A percentile compares a stretch with the other conserved stretches of the same genome.
Evolutionary conservation across 2,113 vertebrate genomes (phyloP).

Genomic region (Alexandromys fortis): DNA sequence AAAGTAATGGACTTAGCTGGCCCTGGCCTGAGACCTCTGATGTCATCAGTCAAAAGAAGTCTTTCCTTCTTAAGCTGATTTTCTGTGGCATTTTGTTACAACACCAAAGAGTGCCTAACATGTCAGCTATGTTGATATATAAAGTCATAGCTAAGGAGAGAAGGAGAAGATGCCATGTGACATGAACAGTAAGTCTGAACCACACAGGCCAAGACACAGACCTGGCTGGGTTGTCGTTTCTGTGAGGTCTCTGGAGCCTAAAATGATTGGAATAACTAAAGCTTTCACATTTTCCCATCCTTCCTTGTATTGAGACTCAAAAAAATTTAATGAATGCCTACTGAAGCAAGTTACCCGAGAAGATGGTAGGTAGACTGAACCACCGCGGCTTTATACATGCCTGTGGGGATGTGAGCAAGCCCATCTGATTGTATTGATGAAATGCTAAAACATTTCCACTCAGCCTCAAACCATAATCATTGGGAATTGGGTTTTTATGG

Average conservation of each 20-base stretch:
- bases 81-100: not conserved
- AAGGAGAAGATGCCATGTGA: not conserved
- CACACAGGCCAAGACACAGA: not conserved
- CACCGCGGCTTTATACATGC: not conserved
- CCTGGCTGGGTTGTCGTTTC: not conserved
- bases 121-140: not conserved
- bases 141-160: not conserved
- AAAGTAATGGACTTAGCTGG: not conserved
- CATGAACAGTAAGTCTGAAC: not conserved
- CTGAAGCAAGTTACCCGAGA: not conserved
- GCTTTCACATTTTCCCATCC: not conserved
- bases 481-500: conserved; percentile 67
- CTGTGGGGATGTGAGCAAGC: conserved; percentile 31
- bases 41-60: not conserved
- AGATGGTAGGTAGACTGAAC: not conserved
- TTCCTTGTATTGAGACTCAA: not conserved
- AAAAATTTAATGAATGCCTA: not conserved
- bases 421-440: not conserved
- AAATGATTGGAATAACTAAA: not conserved
- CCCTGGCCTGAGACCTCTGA: not conserved
- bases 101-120: too few species aligned
- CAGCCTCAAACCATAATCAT: conserved; percentile 35
- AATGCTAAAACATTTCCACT: conserved; percentile 3
- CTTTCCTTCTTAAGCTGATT: not conserved
- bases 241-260: not conserved